phyloP scores from a whole-genome alignment of 2,797 vertebrate species.

The Poecilia velifera region DNA sequence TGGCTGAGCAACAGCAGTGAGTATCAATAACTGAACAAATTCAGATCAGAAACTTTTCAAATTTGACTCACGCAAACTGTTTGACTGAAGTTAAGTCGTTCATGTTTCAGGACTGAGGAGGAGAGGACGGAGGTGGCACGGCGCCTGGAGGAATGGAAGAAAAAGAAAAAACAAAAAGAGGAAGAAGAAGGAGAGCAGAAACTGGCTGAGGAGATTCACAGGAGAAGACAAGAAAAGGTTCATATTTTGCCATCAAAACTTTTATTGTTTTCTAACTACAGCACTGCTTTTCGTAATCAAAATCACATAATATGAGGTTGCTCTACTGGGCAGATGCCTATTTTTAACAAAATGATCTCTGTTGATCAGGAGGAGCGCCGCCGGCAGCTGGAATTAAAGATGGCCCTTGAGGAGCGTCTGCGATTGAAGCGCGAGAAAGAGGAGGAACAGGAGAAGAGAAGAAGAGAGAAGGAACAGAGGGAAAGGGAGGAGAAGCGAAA shows the following conservation, averaged over 20 bases:
- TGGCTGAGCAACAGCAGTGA: conserved; percentile 75
- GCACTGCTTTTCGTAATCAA: neutral
- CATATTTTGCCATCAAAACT: neutral
- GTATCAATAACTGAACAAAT: conserved; percentile 14
- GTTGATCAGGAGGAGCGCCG: conserved; percentile 74
- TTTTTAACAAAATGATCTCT: neutral
- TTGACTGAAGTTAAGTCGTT: neutral
- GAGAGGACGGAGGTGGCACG: conserved; percentile 77
- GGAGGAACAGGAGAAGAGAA: conserved; percentile 74
- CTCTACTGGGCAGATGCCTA: neutral
- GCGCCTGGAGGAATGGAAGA: conserved; percentile 84
- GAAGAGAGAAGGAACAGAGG: conserved; percentile 74
- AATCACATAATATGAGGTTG: neutral
- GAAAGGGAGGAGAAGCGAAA: conserved; percentile 83
- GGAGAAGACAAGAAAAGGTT: conserved; percentile 76
- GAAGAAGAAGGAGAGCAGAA: conserved; percentile 76
- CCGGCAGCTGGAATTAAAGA: conserved; percentile 80
- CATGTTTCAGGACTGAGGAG: conserved; percentile 69
- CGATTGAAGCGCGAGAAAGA: conserved; percentile 82
- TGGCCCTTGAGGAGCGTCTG: conserved; percentile 79
- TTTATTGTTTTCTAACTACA: neutral
- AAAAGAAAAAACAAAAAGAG: conserved; percentile 76
- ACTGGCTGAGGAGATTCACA: conserved; percentile 78
- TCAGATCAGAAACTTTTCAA: neutral
- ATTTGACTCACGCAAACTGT: neutral